A percentile compares a stretch with the other conserved stretches of the same genome.
These are phyloP conservation scores for Chiroxiphia lanceolata DNA, from an alignment of 2,797 vertebrate genomes.

Conservation along the genomic window DNA sequence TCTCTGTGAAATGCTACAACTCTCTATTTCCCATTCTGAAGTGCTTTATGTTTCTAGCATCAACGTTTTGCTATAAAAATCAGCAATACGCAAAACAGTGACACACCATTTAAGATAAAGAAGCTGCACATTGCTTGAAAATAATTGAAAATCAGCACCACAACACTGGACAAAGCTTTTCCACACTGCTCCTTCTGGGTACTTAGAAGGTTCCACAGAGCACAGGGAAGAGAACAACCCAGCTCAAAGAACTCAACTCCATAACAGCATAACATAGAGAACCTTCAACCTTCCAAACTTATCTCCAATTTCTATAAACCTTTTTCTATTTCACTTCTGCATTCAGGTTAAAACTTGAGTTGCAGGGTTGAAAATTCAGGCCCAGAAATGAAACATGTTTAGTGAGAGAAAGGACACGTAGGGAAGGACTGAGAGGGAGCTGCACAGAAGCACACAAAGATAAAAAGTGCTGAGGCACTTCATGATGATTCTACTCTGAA, in stretches of 20 bases:
- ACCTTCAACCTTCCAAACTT: background rate
- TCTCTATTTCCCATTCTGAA: fast-evolving
- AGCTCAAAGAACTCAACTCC: fast-evolving
- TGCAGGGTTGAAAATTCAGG: background rate
- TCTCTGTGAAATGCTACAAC: background rate
- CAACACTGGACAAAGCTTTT: background rate
- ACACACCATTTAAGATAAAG: background rate
- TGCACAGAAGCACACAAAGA: background rate
- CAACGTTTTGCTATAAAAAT: background rate
- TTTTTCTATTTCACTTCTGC: background rate
- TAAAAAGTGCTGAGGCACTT: background rate
- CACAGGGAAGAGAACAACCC: background rate
- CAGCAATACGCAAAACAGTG: background rate
- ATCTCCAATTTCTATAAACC: background rate
- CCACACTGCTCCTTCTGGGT: background rate
- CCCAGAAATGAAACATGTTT: background rate
- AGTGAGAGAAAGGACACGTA: fast-evolving
- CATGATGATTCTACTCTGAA: background rate
- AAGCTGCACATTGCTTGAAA: background rate
- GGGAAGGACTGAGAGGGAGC: background rate
- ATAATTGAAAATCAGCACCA: fast-evolving
- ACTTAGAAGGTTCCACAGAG: background rate
- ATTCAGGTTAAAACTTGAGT: background rate
- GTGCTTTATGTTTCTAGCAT: background rate
- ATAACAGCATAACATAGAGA: fast-evolving